Percentiles rank a stretch among this genome's conserved stretches.
These are phyloP conservation scores for Chloromyia formosa DNA, from an alignment of 2,888 invertebrate genomes.

Conservation along the genomic window DNA sequence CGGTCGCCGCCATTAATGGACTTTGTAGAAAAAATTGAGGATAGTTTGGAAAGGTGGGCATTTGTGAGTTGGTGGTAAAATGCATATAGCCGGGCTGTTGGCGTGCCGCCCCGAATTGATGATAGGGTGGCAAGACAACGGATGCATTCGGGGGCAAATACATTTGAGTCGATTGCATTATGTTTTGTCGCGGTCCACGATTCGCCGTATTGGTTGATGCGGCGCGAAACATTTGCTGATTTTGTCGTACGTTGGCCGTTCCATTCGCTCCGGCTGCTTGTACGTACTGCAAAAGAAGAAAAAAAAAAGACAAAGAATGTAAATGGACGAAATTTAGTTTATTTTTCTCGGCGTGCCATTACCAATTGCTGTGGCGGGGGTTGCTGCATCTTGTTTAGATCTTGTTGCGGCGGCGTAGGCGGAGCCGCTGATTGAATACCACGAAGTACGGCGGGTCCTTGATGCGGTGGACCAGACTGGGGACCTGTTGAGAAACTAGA, in stretches of 20 bases:
- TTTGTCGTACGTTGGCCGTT: conserved; percentile 50
- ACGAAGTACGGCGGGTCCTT: conserved; percentile 57
- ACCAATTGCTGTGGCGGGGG: conserved; percentile 53
- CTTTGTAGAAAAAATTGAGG: conserved; percentile 9
- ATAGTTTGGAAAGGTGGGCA: conserved; percentile 15
- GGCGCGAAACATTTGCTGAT: conserved; percentile 57
- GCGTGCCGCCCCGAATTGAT: conserved; percentile 50
- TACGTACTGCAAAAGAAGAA: conserved; percentile 20
- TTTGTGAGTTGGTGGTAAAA: conserved; percentile 31
- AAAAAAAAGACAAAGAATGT: conserved; percentile 13
- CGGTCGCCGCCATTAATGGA: not conserved
- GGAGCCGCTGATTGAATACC: conserved; percentile 59
- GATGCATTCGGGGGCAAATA: conserved; percentile 45
- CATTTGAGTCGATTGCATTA: conserved; percentile 54
- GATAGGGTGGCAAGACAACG: conserved; percentile 56
- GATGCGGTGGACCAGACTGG: conserved; percentile 56
- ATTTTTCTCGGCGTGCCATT: not conserved
- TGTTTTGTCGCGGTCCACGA: conserved; percentile 50
- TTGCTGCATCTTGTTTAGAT: conserved; percentile 61
- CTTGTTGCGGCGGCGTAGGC: conserved; percentile 56
- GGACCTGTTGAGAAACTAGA: conserved; percentile 56
- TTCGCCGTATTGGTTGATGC: conserved; percentile 55
- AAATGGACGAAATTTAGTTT: too few species aligned
- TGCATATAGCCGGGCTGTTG: conserved; percentile 55
- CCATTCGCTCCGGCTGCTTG: conserved; percentile 31